A percentile compares a stretch with the other conserved stretches of the same genome.
Conservation (phyloP, 2,888 invertebrate genomes). For the Lucinisca nassula region DNA sequence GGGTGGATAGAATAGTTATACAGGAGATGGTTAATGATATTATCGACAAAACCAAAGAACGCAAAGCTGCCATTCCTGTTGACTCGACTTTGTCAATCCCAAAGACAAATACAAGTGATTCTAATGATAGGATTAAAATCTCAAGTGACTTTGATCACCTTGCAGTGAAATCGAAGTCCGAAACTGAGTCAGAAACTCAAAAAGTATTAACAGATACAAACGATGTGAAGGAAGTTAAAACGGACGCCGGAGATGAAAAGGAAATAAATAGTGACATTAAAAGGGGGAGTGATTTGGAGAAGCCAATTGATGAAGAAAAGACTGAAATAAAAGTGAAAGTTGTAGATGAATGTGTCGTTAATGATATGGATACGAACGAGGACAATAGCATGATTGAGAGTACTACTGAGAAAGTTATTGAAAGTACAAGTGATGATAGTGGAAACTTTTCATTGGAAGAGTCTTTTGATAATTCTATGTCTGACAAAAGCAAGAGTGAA, state of each 20-base stretch:
- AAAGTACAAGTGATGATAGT: background rate
- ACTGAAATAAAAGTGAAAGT: too few relatives aligned
- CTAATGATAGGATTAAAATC: background rate
- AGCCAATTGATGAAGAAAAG: too few relatives aligned
- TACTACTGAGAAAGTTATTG: background rate
- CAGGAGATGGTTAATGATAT: slow-evolving; percentile 1
- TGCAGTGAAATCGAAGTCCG: background rate
- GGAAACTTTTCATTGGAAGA: slow-evolving; percentile 2
- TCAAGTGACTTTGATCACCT: background rate
- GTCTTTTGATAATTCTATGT: background rate
- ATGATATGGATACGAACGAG: background rate
- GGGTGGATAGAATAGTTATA: background rate
- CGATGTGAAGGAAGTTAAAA: too few relatives aligned
- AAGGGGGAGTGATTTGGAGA: background rate
- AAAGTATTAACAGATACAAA: too few relatives aligned
- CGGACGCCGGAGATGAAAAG: background rate
- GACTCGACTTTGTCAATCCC: background rate
- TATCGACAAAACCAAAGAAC: background rate
- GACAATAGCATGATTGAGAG: too few relatives aligned
- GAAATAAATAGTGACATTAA: too few relatives aligned
- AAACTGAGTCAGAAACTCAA: background rate
- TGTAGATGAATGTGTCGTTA: background rate
- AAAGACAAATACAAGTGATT: background rate
- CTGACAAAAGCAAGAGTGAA: background rate
- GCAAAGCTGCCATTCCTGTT: background rate